Conservation (phyloP, 2,113 vertebrate genomes). For the Gambusia holbrooki region DNA sequence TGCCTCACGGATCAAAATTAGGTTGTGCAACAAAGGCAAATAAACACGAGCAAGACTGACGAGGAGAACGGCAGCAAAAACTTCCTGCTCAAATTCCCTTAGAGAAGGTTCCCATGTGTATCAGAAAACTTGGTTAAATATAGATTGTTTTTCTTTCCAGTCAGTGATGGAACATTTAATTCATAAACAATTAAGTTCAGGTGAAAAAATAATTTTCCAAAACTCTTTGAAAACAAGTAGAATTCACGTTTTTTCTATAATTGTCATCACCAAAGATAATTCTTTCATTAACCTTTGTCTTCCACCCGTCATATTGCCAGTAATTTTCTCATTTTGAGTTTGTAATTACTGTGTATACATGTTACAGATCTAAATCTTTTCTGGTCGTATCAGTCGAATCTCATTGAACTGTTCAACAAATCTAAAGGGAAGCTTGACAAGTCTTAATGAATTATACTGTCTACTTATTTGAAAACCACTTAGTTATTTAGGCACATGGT, state of each 20-base stretch:
- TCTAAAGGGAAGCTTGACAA: not conserved
- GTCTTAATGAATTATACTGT: not conserved
- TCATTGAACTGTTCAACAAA: too few relatives aligned
- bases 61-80: conserved; percentile 9
- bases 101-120: conserved; percentile 52
- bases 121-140: conserved; percentile 53
- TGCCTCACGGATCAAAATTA: conserved; percentile 1
- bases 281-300: too few relatives aligned
- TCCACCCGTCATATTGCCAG: too few relatives aligned
- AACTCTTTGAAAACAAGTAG: too few relatives aligned
- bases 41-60: conserved; percentile 31
- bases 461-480: not conserved
- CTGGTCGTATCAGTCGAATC: too few relatives aligned
- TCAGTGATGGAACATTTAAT: conserved; percentile 16
- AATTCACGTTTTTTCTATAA: too few relatives aligned
- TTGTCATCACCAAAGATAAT: too few relatives aligned
- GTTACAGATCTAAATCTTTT: too few relatives aligned
- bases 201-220: not conserved
- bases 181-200: not conserved
- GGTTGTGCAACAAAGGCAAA: conserved; percentile 50
- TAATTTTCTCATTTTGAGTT: too few relatives aligned
- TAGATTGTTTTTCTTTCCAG: conserved; percentile 31
- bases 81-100: conserved; percentile 17
- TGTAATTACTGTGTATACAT: too few relatives aligned
- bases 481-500: not conserved